phyloP scores from a whole-genome alignment of 53 echinoderm and acorn worm genomes.

The Henricia sp. region DNA sequence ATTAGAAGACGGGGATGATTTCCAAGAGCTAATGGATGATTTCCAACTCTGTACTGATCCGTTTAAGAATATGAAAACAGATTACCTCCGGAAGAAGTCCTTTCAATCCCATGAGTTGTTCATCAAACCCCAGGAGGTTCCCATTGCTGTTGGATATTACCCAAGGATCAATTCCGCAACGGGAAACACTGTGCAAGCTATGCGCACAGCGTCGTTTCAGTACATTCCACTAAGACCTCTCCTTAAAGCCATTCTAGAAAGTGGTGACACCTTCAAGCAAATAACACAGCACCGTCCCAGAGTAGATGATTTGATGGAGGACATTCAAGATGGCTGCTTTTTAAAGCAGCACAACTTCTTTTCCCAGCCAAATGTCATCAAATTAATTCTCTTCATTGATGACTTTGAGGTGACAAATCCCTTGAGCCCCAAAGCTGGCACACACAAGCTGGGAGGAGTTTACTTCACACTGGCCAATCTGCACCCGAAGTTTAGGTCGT shows the following conservation, averaged over 20 bases:
- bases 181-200: slow-evolving; percentile 53
- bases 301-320: slow-evolving; percentile 32
- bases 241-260: slow-evolving; percentile 56
- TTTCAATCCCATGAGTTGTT: slow-evolving; percentile 35
- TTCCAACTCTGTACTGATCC: slow-evolving; percentile 54
- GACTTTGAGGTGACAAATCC: slow-evolving; percentile 73
- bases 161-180: slow-evolving; percentile 34
- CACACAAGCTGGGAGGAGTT: slow-evolving; percentile 63
- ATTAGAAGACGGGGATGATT: slow-evolving; percentile 44
- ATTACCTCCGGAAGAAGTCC: slow-evolving; percentile 54
- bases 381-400: not conserved
- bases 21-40: slow-evolving; percentile 30
- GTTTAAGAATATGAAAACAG: slow-evolving; percentile 55
- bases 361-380: slow-evolving; percentile 1
- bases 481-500: slow-evolving; percentile 67
- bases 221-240: slow-evolving; percentile 58
- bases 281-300: slow-evolving; percentile 24
- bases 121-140: slow-evolving; percentile 48
- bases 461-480: slow-evolving; percentile 68
- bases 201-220: slow-evolving; percentile 45
- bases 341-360: not conserved
- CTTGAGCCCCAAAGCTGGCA: slow-evolving; percentile 60
- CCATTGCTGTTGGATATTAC: slow-evolving; percentile 59
- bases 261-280: slow-evolving; percentile 41
- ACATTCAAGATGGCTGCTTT: slow-evolving; percentile 22